Evolutionary conservation across 2,113 vertebrate genomes (phyloP), one percentile per base, ranked within the genome.

Genomic region (Cebidichthys violaceus): DNA sequence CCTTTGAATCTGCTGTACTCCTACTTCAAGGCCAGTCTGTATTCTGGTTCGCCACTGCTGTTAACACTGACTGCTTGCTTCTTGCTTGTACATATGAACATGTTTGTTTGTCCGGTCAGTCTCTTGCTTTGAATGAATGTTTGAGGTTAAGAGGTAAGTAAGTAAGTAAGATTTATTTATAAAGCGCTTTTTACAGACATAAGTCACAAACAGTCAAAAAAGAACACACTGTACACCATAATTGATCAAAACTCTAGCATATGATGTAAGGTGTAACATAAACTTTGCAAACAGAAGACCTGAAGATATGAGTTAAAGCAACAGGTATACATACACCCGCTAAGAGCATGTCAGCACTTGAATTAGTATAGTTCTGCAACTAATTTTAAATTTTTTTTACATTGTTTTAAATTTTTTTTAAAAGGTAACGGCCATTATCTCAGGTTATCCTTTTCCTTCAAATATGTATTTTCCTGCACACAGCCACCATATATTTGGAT

Each of bases 21-120:
- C 75, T 65, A 29, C 77, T 81, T 67, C 77, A 73, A 79, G 70
- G 64, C 61, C 4, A n/a, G 74, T 76, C 67, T 62, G 17, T 54
- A 43, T 71, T 47, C 61, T 54, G 52, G 52, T 75, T 35, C 50
- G 55, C 60, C 37, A n/a, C 64, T 65, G 62, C 1, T 47, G 31
- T 76, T 60, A 37, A 66, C 41, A n/a, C 14, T 62, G 54, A 77
- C 43, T 77, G 72, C 41, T 79, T 81, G 37, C 27, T 65, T 18
- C 31, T 64, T 29, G n/a, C 52, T 59, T 71, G 24, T 90, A 14
- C 0, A 0, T 57, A 24, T 75, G 45, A 69, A 59, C 4, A 31
- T 79, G 75, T 74, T 57, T 75, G 47, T 83, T 70, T 81, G 33
- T 82, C 1, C 57, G 22, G 24, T 55, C 24, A 1, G 29, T 66